A percentile compares a stretch with the other conserved stretches of the same genome.
These are phyloP conservation scores for Drosophila sucinea DNA, from an alignment of 1,140 invertebrate species.

Conservation along the genomic window DNA sequence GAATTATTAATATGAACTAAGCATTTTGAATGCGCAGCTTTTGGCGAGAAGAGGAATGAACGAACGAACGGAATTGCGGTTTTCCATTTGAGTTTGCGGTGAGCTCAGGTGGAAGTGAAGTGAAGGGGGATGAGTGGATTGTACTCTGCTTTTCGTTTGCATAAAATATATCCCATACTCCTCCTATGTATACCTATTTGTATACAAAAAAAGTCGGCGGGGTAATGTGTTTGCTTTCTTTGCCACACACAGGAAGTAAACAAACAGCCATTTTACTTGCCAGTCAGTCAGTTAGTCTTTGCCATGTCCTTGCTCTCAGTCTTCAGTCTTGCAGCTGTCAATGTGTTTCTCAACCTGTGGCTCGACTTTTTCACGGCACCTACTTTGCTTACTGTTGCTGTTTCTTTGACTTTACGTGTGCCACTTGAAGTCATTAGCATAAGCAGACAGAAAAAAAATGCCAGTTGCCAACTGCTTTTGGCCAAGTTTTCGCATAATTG, in stretches of 20 bases:
- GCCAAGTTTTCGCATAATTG: conserved; percentile 75
- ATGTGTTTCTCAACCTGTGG: conserved; percentile 74
- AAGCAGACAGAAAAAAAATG: conserved; percentile 34
- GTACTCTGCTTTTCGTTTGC: conserved; percentile 50
- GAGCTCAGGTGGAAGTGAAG: conserved; percentile 13
- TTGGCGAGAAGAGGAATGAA: conserved; percentile 9
- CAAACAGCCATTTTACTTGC: conserved; percentile 73
- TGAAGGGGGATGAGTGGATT: neutral
- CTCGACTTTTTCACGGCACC: conserved; percentile 40
- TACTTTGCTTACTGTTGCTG: conserved; percentile 1
- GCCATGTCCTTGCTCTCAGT: conserved; percentile 50
- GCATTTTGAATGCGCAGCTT: conserved; percentile 49
- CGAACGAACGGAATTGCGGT: conserved; percentile 25
- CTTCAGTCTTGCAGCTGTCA: conserved; percentile 24
- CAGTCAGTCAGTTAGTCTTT: conserved; percentile 7
- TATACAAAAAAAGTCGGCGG: neutral
- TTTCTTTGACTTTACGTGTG: conserved; percentile 43
- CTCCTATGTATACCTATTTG: neutral
- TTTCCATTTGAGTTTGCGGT: conserved; percentile 48
- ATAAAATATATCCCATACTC: conserved; percentile 43
- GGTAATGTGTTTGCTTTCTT: conserved; percentile 64
- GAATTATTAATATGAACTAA: conserved; percentile 76
- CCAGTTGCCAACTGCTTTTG: conserved; percentile 64
- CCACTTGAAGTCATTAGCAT: conserved; percentile 73
- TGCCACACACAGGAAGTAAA: conserved; percentile 72